phyloP scores from a whole-genome alignment of 2,888 invertebrate genomes.

The Drosophila helvetica region DNA sequence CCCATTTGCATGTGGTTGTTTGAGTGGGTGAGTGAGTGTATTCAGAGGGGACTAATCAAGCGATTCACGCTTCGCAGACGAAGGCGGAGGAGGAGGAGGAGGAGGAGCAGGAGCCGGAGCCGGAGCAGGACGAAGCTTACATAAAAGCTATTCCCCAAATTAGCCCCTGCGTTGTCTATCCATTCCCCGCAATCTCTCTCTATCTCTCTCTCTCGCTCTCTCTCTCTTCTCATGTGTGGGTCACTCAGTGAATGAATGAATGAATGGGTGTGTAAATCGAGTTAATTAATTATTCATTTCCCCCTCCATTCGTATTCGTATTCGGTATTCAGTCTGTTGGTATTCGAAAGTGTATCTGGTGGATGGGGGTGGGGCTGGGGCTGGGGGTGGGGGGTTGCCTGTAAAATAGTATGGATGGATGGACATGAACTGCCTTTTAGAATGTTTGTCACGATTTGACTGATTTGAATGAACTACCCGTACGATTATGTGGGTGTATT shows the following conservation, averaged over 20 bases:
- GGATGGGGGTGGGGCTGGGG: neutral
- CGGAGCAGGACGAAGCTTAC: constrained; percentile 4
- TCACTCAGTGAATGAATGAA: neutral
- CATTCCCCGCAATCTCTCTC: too few relatives aligned
- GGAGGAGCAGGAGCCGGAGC: neutral
- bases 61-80: constrained; percentile 17
- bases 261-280: neutral
- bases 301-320: neutral
- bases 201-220: neutral
- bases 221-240: neutral
- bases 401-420: neutral
- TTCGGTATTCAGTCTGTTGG: neutral
- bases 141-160: constrained; percentile 6
- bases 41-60: constrained; percentile 38
- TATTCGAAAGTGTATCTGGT: neutral
- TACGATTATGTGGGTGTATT: neutral
- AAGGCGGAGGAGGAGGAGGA: too few relatives aligned
- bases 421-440: neutral
- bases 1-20: constrained; percentile 15
- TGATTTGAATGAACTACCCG: neutral
- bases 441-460: neutral
- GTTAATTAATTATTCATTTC: neutral
- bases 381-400: neutral
- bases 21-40: constrained; percentile 18
- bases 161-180: neutral